Evolutionary conservation across 92 coral and sea anemone genomes (phyloP).

Genomic region (Phymanthus crucifer): DNA sequence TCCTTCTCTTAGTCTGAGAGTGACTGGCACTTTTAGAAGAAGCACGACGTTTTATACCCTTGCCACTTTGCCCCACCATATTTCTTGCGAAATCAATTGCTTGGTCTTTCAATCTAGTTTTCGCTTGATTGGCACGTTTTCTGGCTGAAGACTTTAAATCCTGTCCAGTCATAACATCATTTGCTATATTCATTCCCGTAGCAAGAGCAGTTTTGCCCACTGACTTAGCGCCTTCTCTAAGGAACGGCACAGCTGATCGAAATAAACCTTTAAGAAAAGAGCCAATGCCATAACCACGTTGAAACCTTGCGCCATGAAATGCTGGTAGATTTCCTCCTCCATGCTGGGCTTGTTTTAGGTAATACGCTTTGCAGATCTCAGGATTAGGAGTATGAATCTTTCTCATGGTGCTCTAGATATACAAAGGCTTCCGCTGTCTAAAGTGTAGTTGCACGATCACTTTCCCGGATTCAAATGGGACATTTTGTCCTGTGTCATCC

Average conservation of each 20-base stretch:
- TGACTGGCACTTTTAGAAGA: conserved; percentile 1
- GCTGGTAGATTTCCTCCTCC: conserved; percentile 28
- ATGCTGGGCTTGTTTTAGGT: conserved; percentile 10
- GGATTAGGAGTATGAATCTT: conserved; percentile 3
- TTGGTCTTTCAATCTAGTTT: not conserved
- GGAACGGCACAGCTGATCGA: conserved; percentile 46
- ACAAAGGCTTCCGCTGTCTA: conserved; percentile 37
- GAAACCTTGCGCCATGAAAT: conserved; percentile 37
- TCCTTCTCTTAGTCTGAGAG: conserved; percentile 50
- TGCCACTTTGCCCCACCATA: conserved; percentile 31
- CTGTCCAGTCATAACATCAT: conserved; percentile 36
- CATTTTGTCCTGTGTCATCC: conserved; percentile 41
- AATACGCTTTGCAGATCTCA: conserved; percentile 19
- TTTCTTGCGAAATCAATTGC: conserved; percentile 2
- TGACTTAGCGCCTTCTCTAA: conserved; percentile 44
- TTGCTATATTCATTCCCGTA: conserved; percentile 27
- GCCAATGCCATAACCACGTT: conserved; percentile 54
- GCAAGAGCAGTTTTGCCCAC: conserved; percentile 43
- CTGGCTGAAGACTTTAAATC: conserved; percentile 13
- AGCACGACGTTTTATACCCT: conserved; percentile 40
- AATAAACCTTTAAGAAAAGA: conserved; percentile 45
- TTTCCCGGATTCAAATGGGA: conserved; percentile 48
- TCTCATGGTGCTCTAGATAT: conserved; percentile 25
- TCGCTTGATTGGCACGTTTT: conserved; percentile 17
- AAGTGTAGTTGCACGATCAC: conserved; percentile 52